phyloP scores from a whole-genome alignment of 2,888 invertebrate genomes.

The Leptothorax acervorum region DNA sequence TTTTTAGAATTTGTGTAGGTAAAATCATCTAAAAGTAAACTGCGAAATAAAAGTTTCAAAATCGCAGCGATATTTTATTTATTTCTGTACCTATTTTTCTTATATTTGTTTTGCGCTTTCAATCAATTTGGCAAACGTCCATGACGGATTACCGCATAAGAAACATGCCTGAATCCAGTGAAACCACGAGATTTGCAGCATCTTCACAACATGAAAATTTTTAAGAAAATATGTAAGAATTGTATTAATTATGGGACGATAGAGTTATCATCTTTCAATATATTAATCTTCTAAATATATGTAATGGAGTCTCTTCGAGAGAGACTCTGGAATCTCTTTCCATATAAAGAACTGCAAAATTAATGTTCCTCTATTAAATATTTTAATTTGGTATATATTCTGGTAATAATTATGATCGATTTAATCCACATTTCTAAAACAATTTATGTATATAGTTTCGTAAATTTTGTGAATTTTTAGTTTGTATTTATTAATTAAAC shows the following conservation, averaged over 20 bases:
- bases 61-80: too few relatives aligned
- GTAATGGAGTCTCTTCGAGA: neutral
- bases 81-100: too few relatives aligned
- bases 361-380: neutral
- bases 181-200: neutral
- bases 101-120: too few relatives aligned
- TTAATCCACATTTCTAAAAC: neutral
- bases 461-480: neutral
- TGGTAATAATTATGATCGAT: neutral
- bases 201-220: neutral
- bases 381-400: neutral
- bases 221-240: neutral
- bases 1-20: too few relatives aligned
- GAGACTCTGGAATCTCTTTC: neutral
- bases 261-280: neutral
- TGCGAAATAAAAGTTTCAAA: too few relatives aligned
- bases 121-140: too few relatives aligned
- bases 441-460: neutral
- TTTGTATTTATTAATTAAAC: neutral
- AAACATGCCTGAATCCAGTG: too few relatives aligned
- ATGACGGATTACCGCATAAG: too few relatives aligned
- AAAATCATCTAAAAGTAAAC: too few relatives aligned
- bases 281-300: slow-evolving; percentile 1
- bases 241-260: neutral
- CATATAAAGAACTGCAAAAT: neutral